These are phyloP conservation scores for Polydrusus tereticollis DNA, from an alignment of 2,888 invertebrate genomes.

Conservation along the genomic window DNA sequence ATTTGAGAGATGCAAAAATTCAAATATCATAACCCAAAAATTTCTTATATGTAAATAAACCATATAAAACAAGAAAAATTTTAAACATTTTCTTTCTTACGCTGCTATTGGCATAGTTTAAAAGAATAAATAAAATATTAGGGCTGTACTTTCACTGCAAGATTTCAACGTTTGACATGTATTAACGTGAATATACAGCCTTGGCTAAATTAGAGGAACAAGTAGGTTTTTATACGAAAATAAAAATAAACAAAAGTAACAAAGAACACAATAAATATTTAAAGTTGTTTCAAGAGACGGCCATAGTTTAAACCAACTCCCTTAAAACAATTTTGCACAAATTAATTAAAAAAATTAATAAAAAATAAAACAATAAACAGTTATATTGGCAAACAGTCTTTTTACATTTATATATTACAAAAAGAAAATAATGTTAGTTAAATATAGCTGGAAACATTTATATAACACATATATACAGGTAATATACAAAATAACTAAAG, in stretches of 20 bases:
- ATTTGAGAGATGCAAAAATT: conserved; percentile 54
- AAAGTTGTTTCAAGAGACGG: background rate
- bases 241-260: conserved; percentile 35
- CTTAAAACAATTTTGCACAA: conserved; percentile 6
- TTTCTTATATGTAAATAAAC: conserved; percentile 47
- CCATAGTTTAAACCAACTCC: background rate
- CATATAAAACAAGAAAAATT: background rate
- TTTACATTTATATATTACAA: conserved; percentile 58
- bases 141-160: conserved; percentile 15
- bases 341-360: background rate
- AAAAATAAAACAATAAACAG: conserved; percentile 25
- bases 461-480: conserved; percentile 61
- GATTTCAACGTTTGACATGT: conserved; percentile 15
- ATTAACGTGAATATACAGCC: conserved; percentile 30
- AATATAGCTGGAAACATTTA: conserved; percentile 56
- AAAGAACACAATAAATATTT: conserved; percentile 22
- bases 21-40: conserved; percentile 46
- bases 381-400: conserved; percentile 57
- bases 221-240: conserved; percentile 17
- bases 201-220: conserved; percentile 22
- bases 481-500: conserved; percentile 56
- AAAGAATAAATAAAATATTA: conserved; percentile 21
- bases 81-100: background rate
- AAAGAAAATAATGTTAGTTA: conserved; percentile 48
- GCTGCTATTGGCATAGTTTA: conserved; percentile 2